phyloP scores from a whole-genome alignment of 2,797 vertebrate species.

The Tapera naevia region DNA sequence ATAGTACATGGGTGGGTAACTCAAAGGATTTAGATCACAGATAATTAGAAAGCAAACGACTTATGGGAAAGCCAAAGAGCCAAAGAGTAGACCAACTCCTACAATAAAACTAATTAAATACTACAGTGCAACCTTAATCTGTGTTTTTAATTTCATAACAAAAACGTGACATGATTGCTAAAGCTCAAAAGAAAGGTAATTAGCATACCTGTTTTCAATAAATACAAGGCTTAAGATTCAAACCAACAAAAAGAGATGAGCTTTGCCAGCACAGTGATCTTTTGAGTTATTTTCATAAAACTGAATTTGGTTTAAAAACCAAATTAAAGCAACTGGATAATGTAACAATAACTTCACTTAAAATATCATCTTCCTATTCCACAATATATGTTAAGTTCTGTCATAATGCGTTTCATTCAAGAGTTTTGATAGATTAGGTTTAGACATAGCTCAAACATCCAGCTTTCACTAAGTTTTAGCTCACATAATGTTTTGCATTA shows the following conservation, averaged over 20 bases:
- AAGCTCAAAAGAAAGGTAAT: neutral
- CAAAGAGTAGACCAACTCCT: neutral
- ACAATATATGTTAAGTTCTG: neutral
- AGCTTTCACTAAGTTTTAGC: neutral
- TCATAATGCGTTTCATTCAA: too few relatives aligned
- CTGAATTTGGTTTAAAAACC: neutral
- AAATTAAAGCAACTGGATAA: neutral
- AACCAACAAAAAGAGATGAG: neutral
- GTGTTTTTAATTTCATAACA: neutral
- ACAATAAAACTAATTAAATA: neutral
- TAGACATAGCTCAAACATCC: neutral
- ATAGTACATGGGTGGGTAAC: neutral
- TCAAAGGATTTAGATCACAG: neutral
- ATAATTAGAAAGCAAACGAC: neutral
- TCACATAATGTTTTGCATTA: neutral
- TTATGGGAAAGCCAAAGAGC: neutral
- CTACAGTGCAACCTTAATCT: neutral
- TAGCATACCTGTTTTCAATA: neutral
- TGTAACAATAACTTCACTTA: neutral
- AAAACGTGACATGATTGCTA: neutral
- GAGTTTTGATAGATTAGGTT: neutral
- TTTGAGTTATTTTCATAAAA: neutral
- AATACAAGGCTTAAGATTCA: neutral
- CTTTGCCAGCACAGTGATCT: neutral
- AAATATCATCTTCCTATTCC: neutral